Evolutionary conservation across 2,797 vertebrate genomes (phyloP), one percentile per base, ranked within the genome.

Genomic region (Danio albolineatus): DNA sequence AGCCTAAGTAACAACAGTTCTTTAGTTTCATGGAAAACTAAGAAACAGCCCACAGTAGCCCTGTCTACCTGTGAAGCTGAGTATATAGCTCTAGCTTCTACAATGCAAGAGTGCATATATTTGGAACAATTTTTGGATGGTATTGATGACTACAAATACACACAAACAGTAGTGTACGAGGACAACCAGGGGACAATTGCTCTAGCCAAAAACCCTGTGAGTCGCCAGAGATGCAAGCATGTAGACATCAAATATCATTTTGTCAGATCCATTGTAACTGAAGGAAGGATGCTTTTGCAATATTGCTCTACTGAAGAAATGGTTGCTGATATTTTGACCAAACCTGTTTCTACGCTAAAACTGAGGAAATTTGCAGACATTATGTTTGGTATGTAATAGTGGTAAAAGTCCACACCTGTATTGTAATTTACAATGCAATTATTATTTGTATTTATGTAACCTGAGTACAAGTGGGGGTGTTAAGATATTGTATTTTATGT

Each of bases 61-160:
- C 36, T 78, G 7, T 82, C 75, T 5, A 82, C 81, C 10, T 82
- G 69, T 9, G 78, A 83, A 59, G 73, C 59, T 5, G 61, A 65
- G 14, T 65, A 65, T 44, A 65, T 44, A 10, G 62, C 62, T 1
- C 13, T 64, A 8, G n/a, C 61, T 44, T 39, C 14, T 14, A 65
- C 61, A 13, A 4, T 44, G 17, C 61, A 65, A 16, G 62, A 19
- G n/a, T 44, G 62, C 16, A 5, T 65, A 44, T 44, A 43, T 10
- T 62, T 65, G 65, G 5, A 41, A 8, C n/a, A 65, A 2, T 19
- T 65, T 39, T 4, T 65, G 17, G n/a, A 4, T 17, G 36, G n/a
- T 10, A 66, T 48, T 4, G 64, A 28, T 48, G 41, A n/a, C 10
- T n/a, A 19, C 13, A 12, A 12, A 13, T 60, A 59, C 28, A n/a